Base-by-base conservation (phyloP, 2,797 vertebrate genomes). In the Gymnoscopelus microlampas region DNA sequence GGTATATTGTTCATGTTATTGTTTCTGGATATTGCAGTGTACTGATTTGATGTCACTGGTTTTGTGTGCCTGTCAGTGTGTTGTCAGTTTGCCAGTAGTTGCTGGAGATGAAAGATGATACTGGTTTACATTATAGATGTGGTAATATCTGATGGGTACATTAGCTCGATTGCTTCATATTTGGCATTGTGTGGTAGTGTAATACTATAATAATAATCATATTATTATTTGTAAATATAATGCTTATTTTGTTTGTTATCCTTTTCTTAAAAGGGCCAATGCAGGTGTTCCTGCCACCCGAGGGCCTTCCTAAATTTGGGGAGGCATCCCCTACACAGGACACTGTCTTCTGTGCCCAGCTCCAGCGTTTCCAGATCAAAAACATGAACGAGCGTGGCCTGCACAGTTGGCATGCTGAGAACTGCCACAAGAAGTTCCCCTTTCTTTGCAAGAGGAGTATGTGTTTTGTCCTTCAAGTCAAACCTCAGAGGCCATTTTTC, bases 401-500 rank as follows among this genome's bases (percentile, higher is more conserved):
- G 24, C 98, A 99, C 91, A 97, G 98, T 93, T 99, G 98, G 98
- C 95, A 95, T 0, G 95, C 97, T 0, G 97, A 99, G 84, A 97
- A 97, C 95, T 99, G 98, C 93, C 95, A 98, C 23, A 95, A 98
- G 88, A 95, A 97, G 76, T 98, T 97, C 2, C 96, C 98, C 0
- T 99, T 99, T 77, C 96, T 99, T 71, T 99, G 98, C 94, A 99
- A 99, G 91, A 95, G 97, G 81, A 95, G 98, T 98, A 94, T 68
- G 96, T 85, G 29, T 55, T 58, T 7, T 10, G 2, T 26, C 9
- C 19, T 48, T 53, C 11, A 19, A 54, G 2, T 29, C 44, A 44
- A 4, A 63, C 15, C 7, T 39, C 1, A 32, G 5, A 13, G 2
- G 51, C 35, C 26, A 32, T 7, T 26, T 62, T 4, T 50, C 14